phyloP scores from a whole-genome alignment of 1,140 invertebrate species.

The Drosophila repletoides region DNA sequence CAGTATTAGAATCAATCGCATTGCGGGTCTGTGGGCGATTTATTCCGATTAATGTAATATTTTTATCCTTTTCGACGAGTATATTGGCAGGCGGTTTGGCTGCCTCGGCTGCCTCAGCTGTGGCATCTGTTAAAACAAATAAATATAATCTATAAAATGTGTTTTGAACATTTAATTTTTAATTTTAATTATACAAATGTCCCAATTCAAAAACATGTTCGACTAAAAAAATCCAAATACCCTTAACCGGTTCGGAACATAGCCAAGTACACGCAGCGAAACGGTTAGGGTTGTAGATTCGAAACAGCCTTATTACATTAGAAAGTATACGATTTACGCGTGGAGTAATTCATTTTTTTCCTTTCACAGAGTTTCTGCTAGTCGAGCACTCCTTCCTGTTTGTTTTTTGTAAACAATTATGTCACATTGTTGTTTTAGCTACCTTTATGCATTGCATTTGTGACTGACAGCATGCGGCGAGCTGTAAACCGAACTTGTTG shows the following conservation, averaged over 20 bases:
- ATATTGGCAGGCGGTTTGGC: slow-evolving; percentile 34
- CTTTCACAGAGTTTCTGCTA: too few species aligned
- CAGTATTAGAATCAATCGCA: slow-evolving; percentile 88
- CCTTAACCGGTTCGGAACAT: too few species aligned
- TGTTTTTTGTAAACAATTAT: slow-evolving; percentile 45
- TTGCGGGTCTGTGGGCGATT: slow-evolving; percentile 93
- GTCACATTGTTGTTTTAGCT: slow-evolving; percentile 32
- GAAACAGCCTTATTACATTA: too few species aligned
- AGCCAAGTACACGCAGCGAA: too few species aligned
- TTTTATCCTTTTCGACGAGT: slow-evolving; percentile 83
- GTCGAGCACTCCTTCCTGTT: too few species aligned
- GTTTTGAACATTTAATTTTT: not conserved
- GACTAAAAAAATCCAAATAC: too few species aligned
- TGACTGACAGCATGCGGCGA: slow-evolving; percentile 34
- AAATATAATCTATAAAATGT: too few species aligned
- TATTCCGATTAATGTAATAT: slow-evolving; percentile 90
- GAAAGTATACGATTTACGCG: too few species aligned
- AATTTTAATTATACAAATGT: too few species aligned
- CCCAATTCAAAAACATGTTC: too few species aligned
- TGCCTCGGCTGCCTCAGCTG: slow-evolving; percentile 20
- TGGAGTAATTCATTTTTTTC: too few species aligned
- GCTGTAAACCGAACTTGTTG: slow-evolving; percentile 25
- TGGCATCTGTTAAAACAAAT: slow-evolving; percentile 23
- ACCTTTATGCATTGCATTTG: slow-evolving; percentile 49
- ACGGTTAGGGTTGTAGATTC: too few species aligned